These are phyloP conservation scores for Lysandra coridon DNA, from an alignment of 2,888 invertebrate genomes.

Conservation along the genomic window DNA sequence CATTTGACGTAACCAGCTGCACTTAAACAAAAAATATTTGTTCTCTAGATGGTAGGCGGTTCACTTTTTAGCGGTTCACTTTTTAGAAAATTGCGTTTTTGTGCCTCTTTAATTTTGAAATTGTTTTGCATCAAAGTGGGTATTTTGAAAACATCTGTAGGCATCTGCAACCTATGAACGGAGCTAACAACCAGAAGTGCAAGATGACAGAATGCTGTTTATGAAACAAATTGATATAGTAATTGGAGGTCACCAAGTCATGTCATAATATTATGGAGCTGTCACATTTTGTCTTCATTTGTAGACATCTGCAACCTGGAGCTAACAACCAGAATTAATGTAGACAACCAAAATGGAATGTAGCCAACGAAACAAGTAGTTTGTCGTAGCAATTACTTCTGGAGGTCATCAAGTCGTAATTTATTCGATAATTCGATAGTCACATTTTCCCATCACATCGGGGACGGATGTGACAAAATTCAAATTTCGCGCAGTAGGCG, in stretches of 20 bases:
- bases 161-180: background rate
- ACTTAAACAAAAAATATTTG: constrained; percentile 10
- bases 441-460: background rate
- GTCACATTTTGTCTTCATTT: too few species aligned
- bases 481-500: constrained; percentile 19
- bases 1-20: constrained; percentile 19
- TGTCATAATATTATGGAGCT: too few species aligned
- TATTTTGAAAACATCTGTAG: background rate
- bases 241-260: background rate
- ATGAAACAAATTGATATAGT: background rate
- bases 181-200: too few species aligned
- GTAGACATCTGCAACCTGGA: too few species aligned
- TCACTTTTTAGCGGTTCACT: background rate
- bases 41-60: constrained; percentile 22
- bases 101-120: background rate
- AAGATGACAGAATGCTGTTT: background rate
- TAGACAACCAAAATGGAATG: background rate
- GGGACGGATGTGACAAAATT: constrained; percentile 18
- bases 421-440: background rate
- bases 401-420: background rate
- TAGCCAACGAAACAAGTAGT: background rate
- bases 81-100: background rate
- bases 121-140: background rate
- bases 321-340: too few species aligned
- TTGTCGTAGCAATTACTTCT: background rate